Conservation (phyloP, 2,888 invertebrate species). For the Trachelus tabidus region DNA sequence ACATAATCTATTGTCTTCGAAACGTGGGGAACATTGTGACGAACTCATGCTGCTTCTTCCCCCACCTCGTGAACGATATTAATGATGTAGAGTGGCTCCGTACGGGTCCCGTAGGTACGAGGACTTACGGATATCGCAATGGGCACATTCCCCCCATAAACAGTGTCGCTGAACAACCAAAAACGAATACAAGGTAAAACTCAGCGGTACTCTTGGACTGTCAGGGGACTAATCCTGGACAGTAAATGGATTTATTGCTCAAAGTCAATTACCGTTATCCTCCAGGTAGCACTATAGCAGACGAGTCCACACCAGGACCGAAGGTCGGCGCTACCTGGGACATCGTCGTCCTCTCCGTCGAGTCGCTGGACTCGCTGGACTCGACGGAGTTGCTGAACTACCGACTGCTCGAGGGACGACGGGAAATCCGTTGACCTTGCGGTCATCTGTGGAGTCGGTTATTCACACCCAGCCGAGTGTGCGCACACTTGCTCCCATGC, state of each 20-base stretch:
- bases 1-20: not conserved
- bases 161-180: not conserved
- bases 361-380: not conserved
- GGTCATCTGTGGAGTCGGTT: slow-evolving; percentile 2
- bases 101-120: not conserved
- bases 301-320: not conserved
- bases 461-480: slow-evolving; percentile 1
- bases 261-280: slow-evolving; percentile 27
- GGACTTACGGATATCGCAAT: not conserved
- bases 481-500: not conserved
- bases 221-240: slow-evolving; percentile 22
- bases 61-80: not conserved
- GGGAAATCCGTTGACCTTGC: slow-evolving; percentile 55
- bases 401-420: not conserved
- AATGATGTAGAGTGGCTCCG: not conserved
- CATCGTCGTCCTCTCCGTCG: slow-evolving; percentile 34
- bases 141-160: not conserved
- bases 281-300: not conserved
- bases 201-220: slow-evolving; percentile 6
- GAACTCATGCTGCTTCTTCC: not conserved
- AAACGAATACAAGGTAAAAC: not conserved
- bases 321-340: slow-evolving; percentile 13
- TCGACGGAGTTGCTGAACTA: too few species aligned
- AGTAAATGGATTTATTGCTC: slow-evolving; percentile 34
- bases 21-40: not conserved